A percentile compares a stretch with the other conserved stretches of the same genome.
Evolutionary conservation across 2,797 vertebrate species (phyloP).

Genomic region (Poeciliopsis presidionis): DNA sequence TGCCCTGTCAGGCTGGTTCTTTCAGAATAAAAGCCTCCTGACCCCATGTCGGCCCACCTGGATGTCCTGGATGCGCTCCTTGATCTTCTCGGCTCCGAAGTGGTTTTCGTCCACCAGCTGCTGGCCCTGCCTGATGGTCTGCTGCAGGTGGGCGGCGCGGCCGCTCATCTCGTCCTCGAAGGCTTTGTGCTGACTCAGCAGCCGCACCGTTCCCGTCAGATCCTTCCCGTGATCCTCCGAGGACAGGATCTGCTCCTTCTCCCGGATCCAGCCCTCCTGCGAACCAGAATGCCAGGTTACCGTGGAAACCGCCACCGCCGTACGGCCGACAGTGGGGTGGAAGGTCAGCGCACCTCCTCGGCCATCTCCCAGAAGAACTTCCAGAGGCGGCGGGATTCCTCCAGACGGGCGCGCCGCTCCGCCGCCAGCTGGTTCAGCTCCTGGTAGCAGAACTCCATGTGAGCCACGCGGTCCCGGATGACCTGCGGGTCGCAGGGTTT

Average conservation of each 20-base stretch:
- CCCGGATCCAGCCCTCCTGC: slow-evolving; percentile 94
- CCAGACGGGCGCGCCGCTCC: slow-evolving; percentile 90
- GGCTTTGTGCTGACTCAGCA: slow-evolving; percentile 94
- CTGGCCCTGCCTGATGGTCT: slow-evolving; percentile 92
- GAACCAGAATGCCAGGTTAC: neutral
- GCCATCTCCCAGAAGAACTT: slow-evolving; percentile 99
- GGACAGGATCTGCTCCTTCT: slow-evolving; percentile 97
- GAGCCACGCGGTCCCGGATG: slow-evolving; percentile 92
- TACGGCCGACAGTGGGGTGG: too few species aligned
- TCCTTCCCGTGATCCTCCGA: slow-evolving; percentile 95
- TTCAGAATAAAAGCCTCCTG: neutral
- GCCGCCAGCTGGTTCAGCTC: slow-evolving; percentile 93
- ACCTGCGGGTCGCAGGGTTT: slow-evolving; percentile 97
- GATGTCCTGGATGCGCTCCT: slow-evolving; percentile 89
- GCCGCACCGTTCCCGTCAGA: slow-evolving; percentile 90
- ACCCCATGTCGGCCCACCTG: slow-evolving; percentile 52
- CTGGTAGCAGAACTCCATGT: slow-evolving; percentile 98
- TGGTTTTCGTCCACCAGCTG: slow-evolving; percentile 91
- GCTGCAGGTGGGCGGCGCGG: slow-evolving; percentile 89
- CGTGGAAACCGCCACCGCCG: neutral
- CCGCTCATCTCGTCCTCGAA: slow-evolving; percentile 97
- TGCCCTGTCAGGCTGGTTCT: neutral
- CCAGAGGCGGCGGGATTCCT: slow-evolving; percentile 97
- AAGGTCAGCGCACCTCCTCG: slow-evolving; percentile 80
- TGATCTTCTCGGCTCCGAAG: slow-evolving; percentile 95